Evolutionary conservation across 2,888 invertebrate species (phyloP).

Genomic region (Sesia apiformis): DNA sequence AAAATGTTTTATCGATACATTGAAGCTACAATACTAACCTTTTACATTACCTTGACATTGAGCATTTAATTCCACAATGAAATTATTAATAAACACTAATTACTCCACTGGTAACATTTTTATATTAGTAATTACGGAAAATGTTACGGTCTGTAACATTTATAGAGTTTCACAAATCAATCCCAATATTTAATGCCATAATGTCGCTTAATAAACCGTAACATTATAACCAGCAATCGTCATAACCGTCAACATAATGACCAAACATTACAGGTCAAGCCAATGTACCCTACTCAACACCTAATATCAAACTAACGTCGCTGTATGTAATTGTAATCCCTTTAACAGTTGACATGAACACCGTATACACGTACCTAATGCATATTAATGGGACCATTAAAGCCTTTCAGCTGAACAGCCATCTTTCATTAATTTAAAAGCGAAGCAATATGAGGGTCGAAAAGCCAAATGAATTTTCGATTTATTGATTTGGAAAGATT

Average conservation of each 20-base stretch:
- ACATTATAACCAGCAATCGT: neutral
- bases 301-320: neutral
- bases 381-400: slow-evolving; percentile 57
- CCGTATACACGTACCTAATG: slow-evolving; percentile 20
- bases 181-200: too few species aligned
- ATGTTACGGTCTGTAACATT: too few species aligned
- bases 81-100: too few species aligned
- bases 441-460: slow-evolving; percentile 18
- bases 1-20: too few species aligned
- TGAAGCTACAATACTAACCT: too few species aligned
- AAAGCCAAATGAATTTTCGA: slow-evolving; percentile 34
- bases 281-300: neutral
- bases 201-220: neutral
- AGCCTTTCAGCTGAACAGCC: slow-evolving; percentile 37
- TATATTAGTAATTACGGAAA: too few species aligned
- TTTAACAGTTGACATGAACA: neutral
- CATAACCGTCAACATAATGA: neutral
- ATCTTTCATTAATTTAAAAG: slow-evolving; percentile 43
- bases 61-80: too few species aligned
- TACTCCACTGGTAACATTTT: too few species aligned
- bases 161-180: too few species aligned
- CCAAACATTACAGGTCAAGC: neutral
- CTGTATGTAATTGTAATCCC: neutral
- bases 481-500: slow-evolving; percentile 38
- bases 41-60: too few species aligned